These are phyloP conservation scores for Drosophila sechellia DNA, from an alignment of 1,140 invertebrate genomes.

Conservation along the genomic window DNA sequence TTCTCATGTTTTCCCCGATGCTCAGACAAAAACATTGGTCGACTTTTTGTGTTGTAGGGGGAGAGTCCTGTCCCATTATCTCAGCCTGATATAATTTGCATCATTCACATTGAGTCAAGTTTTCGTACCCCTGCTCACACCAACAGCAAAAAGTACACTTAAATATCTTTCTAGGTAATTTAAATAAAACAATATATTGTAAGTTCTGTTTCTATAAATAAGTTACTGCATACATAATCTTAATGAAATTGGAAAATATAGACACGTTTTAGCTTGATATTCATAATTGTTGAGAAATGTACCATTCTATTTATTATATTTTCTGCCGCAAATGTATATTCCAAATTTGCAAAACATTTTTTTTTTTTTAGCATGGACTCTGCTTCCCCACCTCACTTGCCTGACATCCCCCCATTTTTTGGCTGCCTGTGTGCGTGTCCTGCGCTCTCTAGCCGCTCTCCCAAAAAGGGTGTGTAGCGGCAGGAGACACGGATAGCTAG, in stretches of 20 bases:
- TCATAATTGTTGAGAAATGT: no score
- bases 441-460: slow-evolving; percentile 9
- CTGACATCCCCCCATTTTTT: neutral
- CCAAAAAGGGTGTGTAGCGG: slow-evolving; percentile 71
- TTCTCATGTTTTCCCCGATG: neutral
- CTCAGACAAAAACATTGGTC: slow-evolving; percentile 11
- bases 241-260: no score
- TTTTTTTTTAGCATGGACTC: slow-evolving; percentile 8
- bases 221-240: no score
- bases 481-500: slow-evolving; percentile 3
- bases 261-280: no score
- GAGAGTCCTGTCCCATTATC: slow-evolving; percentile 31
- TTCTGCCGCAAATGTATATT: no score
- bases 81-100: slow-evolving; percentile 45
- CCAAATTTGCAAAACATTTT: no score
- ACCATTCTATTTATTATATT: no score
- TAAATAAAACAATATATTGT: no score
- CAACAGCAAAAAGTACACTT: slow-evolving; percentile 2
- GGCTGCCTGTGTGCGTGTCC: neutral
- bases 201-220: no score
- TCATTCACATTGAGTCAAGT: slow-evolving; percentile 46
- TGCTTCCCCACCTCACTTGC: neutral
- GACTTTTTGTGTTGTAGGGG: slow-evolving; percentile 2
- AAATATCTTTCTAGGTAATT: neutral
- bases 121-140: neutral